Conservation (phyloP, 2,888 invertebrate genomes). For the Phasia obesa region DNA sequence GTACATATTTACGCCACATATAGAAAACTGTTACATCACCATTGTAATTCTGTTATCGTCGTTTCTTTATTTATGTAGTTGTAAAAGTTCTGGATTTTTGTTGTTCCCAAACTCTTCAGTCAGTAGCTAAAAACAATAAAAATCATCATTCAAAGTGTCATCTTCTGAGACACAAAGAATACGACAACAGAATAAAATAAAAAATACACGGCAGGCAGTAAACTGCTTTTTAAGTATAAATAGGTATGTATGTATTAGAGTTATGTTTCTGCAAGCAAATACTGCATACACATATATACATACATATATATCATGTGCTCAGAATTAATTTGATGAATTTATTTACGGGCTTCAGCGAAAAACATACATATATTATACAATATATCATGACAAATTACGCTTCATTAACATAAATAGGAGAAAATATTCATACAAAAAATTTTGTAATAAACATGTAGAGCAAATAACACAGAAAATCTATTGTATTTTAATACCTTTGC, state of each 20-base stretch:
- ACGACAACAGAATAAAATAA: conserved; percentile 16
- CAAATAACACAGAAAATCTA: too few species aligned
- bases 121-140: conserved; percentile 52
- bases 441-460: too few species aligned
- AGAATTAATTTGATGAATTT: conserved; percentile 67
- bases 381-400: conserved; percentile 40
- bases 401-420: background rate
- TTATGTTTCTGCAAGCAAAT: conserved; percentile 37
- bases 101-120: background rate
- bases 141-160: conserved; percentile 71
- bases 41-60: background rate
- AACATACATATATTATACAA: conserved; percentile 13
- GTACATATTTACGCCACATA: too few species aligned
- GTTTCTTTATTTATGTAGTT: conserved; percentile 3
- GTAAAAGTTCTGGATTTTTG: conserved; percentile 5
- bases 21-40: background rate
- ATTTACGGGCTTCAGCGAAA: conserved; percentile 13
- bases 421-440: background rate
- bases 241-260: background rate
- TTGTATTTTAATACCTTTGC: too few species aligned
- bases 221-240: conserved; percentile 23
- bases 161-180: conserved; percentile 54
- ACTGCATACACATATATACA: background rate
- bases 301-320: conserved; percentile 36
- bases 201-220: conserved; percentile 28